Evolutionary conservation across 2,888 invertebrate genomes (phyloP), one percentile per base, ranked within the genome.

Genomic region (Thumatha senex): DNA sequence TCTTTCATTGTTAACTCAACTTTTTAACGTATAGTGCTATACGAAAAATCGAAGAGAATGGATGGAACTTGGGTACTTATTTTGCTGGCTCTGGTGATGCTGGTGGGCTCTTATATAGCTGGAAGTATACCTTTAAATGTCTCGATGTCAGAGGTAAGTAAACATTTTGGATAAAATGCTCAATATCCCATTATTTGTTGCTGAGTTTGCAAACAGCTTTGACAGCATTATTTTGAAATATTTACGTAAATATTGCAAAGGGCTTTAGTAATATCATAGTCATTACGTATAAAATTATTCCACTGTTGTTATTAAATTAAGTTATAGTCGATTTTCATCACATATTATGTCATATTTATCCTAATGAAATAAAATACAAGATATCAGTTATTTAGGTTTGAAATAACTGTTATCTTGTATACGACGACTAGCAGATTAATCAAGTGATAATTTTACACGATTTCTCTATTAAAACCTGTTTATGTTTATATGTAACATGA

Each of bases 51-150:
- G 59, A 61, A 67, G 68, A 89, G 77, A 67, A 96, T 97, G 96
- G 97, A 97, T 78, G 97, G 97, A 77, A 96, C 96, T 43, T 89
- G 95, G 67, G 95, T 98, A 67, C 92, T 99, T 54, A 90, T 98
- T 81, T 92, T 97, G 70, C 90, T 99, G 42, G 96, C 95, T 49
- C 73, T 97, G 74, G 97, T 99, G 51, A 99, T 99, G 99, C 92
- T 99, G 59, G 93, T 98, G 51, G 99, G 99, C 1, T 98, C 98
- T 48, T 99, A 98, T 87, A 85, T 98, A 46, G 96, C 98, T 67
- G 99, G 99, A 46, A 97, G 96, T 55, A 96, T 99, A 76, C 99
- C 99, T 15, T 89, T 99, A 61, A 96, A 98, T 63, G 96, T 99
- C 83, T 95, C 94, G 70, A 94, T 99, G 84, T 98, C 99, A 31